phyloP scores from a whole-genome alignment of 1,140 invertebrate species.

The Drosophila nasuta region DNA sequence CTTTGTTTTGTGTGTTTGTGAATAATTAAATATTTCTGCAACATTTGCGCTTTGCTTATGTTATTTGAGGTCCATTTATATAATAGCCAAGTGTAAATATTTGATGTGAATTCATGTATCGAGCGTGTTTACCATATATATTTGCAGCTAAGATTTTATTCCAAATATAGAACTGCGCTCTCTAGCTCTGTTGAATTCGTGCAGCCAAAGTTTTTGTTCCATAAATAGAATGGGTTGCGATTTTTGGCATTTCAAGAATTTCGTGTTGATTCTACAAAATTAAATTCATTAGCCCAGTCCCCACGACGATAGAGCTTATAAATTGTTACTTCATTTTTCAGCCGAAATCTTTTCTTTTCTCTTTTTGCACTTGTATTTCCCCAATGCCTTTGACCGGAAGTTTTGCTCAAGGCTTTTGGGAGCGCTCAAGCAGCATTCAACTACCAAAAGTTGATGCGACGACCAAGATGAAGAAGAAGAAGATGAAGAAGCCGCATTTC shows the following conservation, averaged over 20 bases:
- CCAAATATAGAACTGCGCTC: not conserved
- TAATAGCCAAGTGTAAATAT: not conserved
- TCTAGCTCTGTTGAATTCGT: no score
- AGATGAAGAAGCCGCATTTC: not conserved
- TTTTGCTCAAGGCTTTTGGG: constrained; percentile 7
- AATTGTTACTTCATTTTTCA: constrained; percentile 31
- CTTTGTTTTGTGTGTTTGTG: constrained; percentile 28
- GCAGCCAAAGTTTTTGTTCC: no score
- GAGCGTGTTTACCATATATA: no score
- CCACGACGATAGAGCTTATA: constrained; percentile 12
- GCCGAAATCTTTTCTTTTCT: constrained; percentile 10
- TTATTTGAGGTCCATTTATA: not conserved
- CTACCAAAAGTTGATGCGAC: not conserved
- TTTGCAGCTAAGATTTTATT: no score
- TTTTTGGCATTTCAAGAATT: not conserved
- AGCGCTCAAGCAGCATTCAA: not conserved
- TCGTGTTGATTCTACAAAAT: constrained; percentile 10
- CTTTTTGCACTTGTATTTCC: constrained; percentile 8
- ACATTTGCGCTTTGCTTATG: constrained; percentile 58
- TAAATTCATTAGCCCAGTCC: constrained; percentile 1
- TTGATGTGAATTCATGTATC: no score
- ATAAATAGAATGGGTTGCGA: not conserved
- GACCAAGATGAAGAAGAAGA: no score
- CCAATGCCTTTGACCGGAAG: not conserved
- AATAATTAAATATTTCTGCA: constrained; percentile 79